A percentile compares a stretch with the other conserved stretches of the same genome.
Evolutionary conservation across 2,888 invertebrate species (phyloP).

Genomic region (Pyrgus malvae): DNA sequence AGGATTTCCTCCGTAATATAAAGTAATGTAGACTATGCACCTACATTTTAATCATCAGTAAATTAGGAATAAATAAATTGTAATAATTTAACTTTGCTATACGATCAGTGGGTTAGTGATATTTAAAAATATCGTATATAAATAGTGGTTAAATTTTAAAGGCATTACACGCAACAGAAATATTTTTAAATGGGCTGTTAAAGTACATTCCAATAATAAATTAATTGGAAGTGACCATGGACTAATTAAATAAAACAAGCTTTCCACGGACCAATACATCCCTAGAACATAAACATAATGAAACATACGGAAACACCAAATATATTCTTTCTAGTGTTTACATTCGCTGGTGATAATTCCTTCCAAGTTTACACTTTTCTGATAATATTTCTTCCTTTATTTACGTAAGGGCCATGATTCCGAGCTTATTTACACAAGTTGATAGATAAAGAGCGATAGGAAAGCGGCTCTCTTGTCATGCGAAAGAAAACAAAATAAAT

Average conservation of each 20-base stretch:
- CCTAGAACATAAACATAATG: slow-evolving; percentile 25
- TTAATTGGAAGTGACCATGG: slow-evolving; percentile 2
- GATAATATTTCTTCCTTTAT: slow-evolving; percentile 71
- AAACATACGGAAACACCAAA: slow-evolving; percentile 29
- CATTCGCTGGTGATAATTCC: slow-evolving; percentile 57
- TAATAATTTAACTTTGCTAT: too few relatives aligned
- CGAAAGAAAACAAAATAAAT: slow-evolving; percentile 68
- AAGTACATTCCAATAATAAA: not conserved
- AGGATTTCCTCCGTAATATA: too few relatives aligned
- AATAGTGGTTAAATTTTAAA: too few relatives aligned
- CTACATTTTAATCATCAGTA: too few relatives aligned
- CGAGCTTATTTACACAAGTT: slow-evolving; percentile 65
- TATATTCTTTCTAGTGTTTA: slow-evolving; percentile 56
- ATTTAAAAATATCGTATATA: too few relatives aligned
- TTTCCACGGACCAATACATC: slow-evolving; percentile 16
- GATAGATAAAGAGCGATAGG: slow-evolving; percentile 72
- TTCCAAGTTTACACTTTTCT: slow-evolving; percentile 58
- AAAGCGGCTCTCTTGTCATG: slow-evolving; percentile 66
- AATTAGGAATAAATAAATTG: too few relatives aligned
- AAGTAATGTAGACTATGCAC: too few relatives aligned
- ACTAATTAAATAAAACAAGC: slow-evolving; percentile 13
- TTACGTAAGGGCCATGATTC: slow-evolving; percentile 67
- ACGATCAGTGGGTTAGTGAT: too few relatives aligned
- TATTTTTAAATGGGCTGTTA: too few relatives aligned
- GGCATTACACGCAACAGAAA: too few relatives aligned